Evolutionary conservation across 2,113 vertebrate genomes (phyloP), one percentile per base, ranked within the genome.

Genomic region (Cynopterus brachyotis): DNA sequence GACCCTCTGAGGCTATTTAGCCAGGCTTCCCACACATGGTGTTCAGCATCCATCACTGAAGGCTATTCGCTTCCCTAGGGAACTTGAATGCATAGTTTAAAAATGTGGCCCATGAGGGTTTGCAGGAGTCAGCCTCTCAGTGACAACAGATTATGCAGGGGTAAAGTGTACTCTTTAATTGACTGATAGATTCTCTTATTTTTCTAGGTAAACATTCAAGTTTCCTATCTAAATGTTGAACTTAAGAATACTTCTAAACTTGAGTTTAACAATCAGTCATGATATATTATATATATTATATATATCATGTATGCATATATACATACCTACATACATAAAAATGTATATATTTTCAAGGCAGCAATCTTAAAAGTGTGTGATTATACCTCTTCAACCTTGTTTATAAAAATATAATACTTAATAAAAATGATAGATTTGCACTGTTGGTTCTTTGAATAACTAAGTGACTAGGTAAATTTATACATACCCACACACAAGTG

Each of bases 61-160:
- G 59, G 59, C 64, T 30, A 17, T 5, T 26, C 0, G 28, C 6
- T 30, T 24, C 20, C 24, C 19, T 3, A 8, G 13, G 62, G 69
- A 47, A 26, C 28, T 6, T 22, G 45, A 17, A 6, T 3, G 42
- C 10, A 9, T 55, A 26, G 62, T 57, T 55, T 9, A 60, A 0
- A 24, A 37, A 47, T 11, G 9, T 40, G 62, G 8, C 45, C 55
- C 28, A 2, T 17, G 28, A 59, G 28, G 37, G 13, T 59, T 47
- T 70, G 30, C 11, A 35, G 64, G 40, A 42, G n/a, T 20, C 60
- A 53, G 57, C 4, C 26, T 20, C 28, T 60, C 40, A 20, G 6
- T 19, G 15, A 67, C 28, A 55, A 40, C 1, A 2, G 40, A 24
- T 6, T 6, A 47, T 2, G 2, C 10, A 6, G 32, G 6, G 1